Evolutionary conservation across 2,797 vertebrate genomes (phyloP).

Genomic region (Hippoglossus hippoglossus): DNA sequence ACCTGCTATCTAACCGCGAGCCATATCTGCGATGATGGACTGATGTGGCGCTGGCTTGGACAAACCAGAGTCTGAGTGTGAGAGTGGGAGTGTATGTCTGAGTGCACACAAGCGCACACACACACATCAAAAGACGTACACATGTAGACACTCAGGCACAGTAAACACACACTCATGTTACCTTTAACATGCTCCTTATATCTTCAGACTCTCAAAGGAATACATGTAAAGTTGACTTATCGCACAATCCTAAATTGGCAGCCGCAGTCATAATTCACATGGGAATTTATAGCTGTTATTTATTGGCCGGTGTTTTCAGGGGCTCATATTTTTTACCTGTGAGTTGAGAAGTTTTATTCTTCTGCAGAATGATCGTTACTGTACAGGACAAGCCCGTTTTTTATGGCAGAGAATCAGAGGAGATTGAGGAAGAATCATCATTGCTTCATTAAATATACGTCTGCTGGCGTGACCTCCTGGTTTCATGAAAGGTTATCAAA

Average conservation of each 20-base stretch:
- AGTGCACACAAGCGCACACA: slow-evolving; percentile 27
- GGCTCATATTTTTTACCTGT: slow-evolving; percentile 35
- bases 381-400: slow-evolving; percentile 53
- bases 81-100: slow-evolving; percentile 52
- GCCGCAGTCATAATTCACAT: slow-evolving; percentile 56
- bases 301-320: slow-evolving; percentile 45
- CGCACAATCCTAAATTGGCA: slow-evolving; percentile 59
- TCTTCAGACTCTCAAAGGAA: slow-evolving; percentile 42
- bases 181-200: slow-evolving; percentile 51
- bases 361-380: slow-evolving; percentile 48
- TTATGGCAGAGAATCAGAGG: slow-evolving; percentile 70
- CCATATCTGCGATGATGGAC: slow-evolving; percentile 85
- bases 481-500: slow-evolving; percentile 16
- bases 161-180: slow-evolving; percentile 58
- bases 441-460: slow-evolving; percentile 1
- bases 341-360: slow-evolving; percentile 39
- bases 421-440: slow-evolving; percentile 12
- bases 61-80: slow-evolving; percentile 76
- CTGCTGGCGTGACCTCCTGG: not conserved
- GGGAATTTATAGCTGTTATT: slow-evolving; percentile 72
- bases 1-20: slow-evolving; percentile 79
- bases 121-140: slow-evolving; percentile 65
- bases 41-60: slow-evolving; percentile 80
- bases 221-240: slow-evolving; percentile 66
- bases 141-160: slow-evolving; percentile 56